These are phyloP conservation scores for Tenthredo mesomela DNA, from an alignment of 2,888 invertebrate genomes.

Conservation along the genomic window DNA sequence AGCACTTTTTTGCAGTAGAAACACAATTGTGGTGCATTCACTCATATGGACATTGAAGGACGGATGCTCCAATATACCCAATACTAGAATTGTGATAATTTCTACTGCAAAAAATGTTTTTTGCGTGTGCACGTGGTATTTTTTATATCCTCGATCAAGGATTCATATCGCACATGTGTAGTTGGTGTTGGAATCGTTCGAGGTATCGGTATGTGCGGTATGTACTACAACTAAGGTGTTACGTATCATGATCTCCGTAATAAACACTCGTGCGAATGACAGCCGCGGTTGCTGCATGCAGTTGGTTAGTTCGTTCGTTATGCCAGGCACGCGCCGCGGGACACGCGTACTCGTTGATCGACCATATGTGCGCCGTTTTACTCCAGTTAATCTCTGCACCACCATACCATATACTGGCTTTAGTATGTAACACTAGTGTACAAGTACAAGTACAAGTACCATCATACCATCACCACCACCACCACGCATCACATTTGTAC, in stretches of 20 bases:
- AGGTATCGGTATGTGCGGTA: background rate
- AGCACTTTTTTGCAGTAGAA: too few relatives aligned
- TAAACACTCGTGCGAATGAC: constrained; percentile 65
- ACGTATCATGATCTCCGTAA: background rate
- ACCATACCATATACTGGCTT: background rate
- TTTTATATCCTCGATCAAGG: too few relatives aligned
- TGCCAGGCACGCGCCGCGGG: constrained; percentile 69
- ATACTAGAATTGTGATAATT: too few relatives aligned
- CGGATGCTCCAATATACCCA: too few relatives aligned
- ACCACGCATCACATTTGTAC: background rate
- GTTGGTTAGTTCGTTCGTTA: constrained; percentile 64
- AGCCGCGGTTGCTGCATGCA: constrained; percentile 57
- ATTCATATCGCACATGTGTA: too few relatives aligned
- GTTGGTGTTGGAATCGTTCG: too few relatives aligned
- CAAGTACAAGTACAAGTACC: background rate
- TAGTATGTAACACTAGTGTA: background rate
- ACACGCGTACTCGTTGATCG: constrained; percentile 52
- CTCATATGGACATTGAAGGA: too few relatives aligned
- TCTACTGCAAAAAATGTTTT: too few relatives aligned
- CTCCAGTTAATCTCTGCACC: constrained; percentile 65
- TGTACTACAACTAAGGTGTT: background rate
- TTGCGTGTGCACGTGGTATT: too few relatives aligned
- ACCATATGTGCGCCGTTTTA: constrained; percentile 62
- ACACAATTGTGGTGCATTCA: too few relatives aligned
- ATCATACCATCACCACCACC: background rate